phyloP scores from a whole-genome alignment of 2,888 invertebrate genomes.

The Heliconius cydno region DNA sequence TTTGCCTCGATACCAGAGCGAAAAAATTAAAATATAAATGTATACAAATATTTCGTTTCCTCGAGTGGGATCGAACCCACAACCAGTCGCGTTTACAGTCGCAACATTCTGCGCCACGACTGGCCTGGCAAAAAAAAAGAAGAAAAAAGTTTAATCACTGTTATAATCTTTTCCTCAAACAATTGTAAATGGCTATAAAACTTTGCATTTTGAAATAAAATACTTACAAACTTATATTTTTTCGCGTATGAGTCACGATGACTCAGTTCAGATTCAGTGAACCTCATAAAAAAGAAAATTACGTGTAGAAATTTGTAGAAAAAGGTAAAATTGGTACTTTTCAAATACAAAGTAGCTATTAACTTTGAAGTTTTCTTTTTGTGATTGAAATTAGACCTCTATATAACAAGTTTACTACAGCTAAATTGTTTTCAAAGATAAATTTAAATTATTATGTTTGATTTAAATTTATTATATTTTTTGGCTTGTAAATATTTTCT shows the following conservation, averaged over 20 bases:
- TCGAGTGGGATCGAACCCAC: too few species aligned
- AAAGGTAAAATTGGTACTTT: conserved; percentile 15
- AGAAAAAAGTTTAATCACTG: not conserved
- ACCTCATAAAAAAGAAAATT: conserved; percentile 24
- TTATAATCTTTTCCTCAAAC: not conserved
- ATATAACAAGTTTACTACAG: not conserved
- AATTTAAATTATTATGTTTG: not conserved
- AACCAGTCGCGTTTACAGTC: too few species aligned
- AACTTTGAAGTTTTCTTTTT: conserved; percentile 10
- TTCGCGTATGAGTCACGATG: conserved; percentile 33
- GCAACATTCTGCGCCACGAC: too few species aligned
- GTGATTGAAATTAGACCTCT: not conserved
- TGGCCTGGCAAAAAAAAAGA: not conserved
- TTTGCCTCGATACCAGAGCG: not conserved
- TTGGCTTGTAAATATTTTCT: not conserved
- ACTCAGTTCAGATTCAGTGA: conserved; percentile 16
- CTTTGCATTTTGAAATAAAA: not conserved
- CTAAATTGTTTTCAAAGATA: not conserved
- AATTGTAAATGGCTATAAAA: too few species aligned
- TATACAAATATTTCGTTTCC: too few species aligned
- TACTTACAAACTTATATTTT: conserved; percentile 5
- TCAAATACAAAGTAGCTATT: conserved; percentile 5
- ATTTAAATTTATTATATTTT: not conserved
- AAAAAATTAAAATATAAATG: not conserved
- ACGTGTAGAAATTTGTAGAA: not conserved